Percentiles rank a stretch among this genome's conserved stretches.
phyloP scores from a whole-genome alignment of 2,113 vertebrate genomes.

The Trichechus manatus region DNA sequence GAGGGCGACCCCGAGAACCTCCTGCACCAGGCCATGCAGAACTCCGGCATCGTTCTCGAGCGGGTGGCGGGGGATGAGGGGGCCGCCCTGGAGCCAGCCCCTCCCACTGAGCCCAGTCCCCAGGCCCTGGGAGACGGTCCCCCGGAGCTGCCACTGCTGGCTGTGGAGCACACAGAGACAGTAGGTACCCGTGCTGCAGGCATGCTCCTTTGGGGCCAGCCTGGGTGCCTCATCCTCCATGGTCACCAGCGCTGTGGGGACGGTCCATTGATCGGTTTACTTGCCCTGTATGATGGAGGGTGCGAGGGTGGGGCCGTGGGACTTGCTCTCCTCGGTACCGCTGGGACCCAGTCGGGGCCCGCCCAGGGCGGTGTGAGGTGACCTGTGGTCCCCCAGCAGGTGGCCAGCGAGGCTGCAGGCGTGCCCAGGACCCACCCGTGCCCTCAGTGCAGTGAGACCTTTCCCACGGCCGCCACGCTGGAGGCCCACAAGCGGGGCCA shows the following conservation, averaged over 20 bases:
- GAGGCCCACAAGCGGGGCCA: constrained; percentile 94
- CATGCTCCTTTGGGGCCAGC: not conserved
- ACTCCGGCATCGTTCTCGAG: constrained; percentile 94
- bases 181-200: constrained; percentile 77
- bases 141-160: constrained; percentile 88
- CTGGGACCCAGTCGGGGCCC: not conserved
- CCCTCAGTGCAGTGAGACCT: constrained; percentile 94
- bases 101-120: constrained; percentile 24
- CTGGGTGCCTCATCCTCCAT: no score
- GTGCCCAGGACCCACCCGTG: constrained; percentile 84
- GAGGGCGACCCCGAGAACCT: constrained; percentile 91
- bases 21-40: constrained; percentile 96
- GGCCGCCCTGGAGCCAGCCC: constrained; percentile 82
- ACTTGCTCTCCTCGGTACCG: not conserved
- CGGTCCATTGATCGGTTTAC: not conserved
- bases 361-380: not conserved
- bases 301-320: not conserved
- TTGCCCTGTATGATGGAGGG: no score
- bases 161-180: constrained; percentile 87
- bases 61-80: constrained; percentile 85
- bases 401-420: constrained; percentile 16
- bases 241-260: not conserved
- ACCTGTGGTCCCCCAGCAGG: constrained; percentile 69
- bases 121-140: constrained; percentile 76
- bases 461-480: constrained; percentile 91